A percentile compares a stretch with the other conserved stretches of the same genome.
phyloP scores from a whole-genome alignment of 2,113 vertebrate species.

The Nerophis ophidion region DNA sequence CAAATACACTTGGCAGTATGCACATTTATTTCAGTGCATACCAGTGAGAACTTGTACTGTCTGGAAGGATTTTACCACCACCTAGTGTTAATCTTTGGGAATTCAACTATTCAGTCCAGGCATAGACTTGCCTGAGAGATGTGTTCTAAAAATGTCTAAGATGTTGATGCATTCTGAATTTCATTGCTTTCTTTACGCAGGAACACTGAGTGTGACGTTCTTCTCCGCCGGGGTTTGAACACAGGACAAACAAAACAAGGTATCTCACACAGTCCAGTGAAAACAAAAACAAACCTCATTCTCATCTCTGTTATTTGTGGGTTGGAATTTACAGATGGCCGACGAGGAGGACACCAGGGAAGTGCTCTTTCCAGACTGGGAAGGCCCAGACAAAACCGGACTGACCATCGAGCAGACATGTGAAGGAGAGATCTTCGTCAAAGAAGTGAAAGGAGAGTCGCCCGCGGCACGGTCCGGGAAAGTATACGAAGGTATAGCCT shows the following conservation, averaged over 20 bases:
- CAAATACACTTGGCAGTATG: neutral
- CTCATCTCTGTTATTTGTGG: slow-evolving; percentile 2
- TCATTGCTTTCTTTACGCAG: slow-evolving; percentile 30
- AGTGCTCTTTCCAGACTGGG: slow-evolving; percentile 86
- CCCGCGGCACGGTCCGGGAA: slow-evolving; percentile 81
- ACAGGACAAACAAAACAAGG: slow-evolving; percentile 52
- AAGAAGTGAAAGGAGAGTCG: slow-evolving; percentile 83
- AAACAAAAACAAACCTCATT: neutral
- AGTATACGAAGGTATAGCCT: slow-evolving; percentile 82
- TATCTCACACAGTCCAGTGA: slow-evolving; percentile 31
- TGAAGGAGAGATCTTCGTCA: slow-evolving; percentile 81
- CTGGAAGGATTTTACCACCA: slow-evolving; percentile 42
- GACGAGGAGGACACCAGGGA: slow-evolving; percentile 84
- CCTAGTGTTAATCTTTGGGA: slow-evolving; percentile 53
- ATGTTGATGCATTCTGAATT: slow-evolving; percentile 1
- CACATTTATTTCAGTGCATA: neutral
- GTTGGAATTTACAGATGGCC: slow-evolving; percentile 71
- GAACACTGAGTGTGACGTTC: slow-evolving; percentile 46
- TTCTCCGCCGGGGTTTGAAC: slow-evolving; percentile 34
- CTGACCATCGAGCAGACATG: slow-evolving; percentile 84
- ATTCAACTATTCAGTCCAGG: neutral
- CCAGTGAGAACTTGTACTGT: slow-evolving; percentile 2
- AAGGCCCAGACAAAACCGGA: slow-evolving; percentile 83
- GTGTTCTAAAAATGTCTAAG: neutral
- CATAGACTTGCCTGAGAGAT: neutral